Evolutionary conservation across 1,140 invertebrate species (phyloP).

Genomic region (Streblospio benedicti): DNA sequence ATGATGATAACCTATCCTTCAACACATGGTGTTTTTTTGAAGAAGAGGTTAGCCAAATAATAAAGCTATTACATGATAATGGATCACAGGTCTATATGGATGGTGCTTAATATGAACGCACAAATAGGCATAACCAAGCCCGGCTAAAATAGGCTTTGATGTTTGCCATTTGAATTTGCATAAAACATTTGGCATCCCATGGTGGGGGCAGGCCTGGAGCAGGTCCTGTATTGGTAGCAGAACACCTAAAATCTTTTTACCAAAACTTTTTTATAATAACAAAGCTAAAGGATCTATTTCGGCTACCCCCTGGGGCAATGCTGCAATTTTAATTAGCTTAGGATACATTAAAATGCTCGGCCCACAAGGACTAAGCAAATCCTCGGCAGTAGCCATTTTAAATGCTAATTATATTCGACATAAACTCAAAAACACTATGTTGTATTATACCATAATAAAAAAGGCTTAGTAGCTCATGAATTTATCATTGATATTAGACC

Average conservation of each 20-base stretch:
- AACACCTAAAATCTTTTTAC: background rate
- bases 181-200: constrained; percentile 1
- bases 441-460: background rate
- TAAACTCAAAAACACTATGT: background rate
- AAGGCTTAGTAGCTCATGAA: background rate
- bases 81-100: constrained; percentile 1
- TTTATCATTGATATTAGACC: background rate
- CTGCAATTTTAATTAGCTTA: background rate
- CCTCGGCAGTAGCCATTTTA: background rate
- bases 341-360: background rate
- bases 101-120: background rate
- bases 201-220: background rate
- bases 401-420: background rate
- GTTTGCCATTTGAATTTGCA: constrained; percentile 3
- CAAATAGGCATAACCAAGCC: background rate
- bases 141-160: background rate
- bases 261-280: background rate
- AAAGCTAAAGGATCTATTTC: background rate
- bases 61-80: background rate
- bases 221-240: background rate
- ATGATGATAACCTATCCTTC: background rate
- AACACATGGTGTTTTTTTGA: background rate
- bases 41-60: background rate
- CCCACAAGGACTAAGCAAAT: background rate
- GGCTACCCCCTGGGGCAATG: background rate